Conservation (phyloP, 1,140 invertebrate genomes). For the Mycetomoellerius zeteki region DNA sequence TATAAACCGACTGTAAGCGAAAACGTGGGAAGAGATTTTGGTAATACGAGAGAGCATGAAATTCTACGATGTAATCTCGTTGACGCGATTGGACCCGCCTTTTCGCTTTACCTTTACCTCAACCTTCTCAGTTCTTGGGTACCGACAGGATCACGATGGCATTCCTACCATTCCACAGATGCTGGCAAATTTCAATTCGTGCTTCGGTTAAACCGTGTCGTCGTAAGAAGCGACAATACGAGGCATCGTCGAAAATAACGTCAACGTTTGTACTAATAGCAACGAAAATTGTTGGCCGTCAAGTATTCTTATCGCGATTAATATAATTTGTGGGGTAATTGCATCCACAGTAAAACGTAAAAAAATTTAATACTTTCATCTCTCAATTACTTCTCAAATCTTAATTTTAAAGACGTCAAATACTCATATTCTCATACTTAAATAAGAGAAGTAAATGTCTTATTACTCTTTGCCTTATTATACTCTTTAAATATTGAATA, state of each 20-base stretch:
- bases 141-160: conserved; percentile 50
- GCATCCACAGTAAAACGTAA: no score
- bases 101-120: conserved; percentile 45
- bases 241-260: conserved; percentile 20
- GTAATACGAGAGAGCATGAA: conserved; percentile 35
- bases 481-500: neutral
- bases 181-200: conserved; percentile 61
- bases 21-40: conserved; percentile 32
- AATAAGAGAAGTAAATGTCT: neutral
- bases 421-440: neutral
- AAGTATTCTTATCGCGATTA: neutral
- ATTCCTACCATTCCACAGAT: conserved; percentile 55
- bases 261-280: conserved; percentile 3
- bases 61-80: conserved; percentile 62
- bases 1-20: conserved; percentile 13
- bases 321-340: neutral
- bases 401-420: neutral
- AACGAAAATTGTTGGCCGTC: neutral
- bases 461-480: no score
- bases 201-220: conserved; percentile 48
- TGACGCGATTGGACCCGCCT: conserved; percentile 58
- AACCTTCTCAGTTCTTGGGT: conserved; percentile 23
- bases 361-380: neutral
- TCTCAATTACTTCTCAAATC: neutral
- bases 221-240: conserved; percentile 22